These are phyloP conservation scores for Patagioenas fasciata DNA, from an alignment of 2,113 vertebrate genomes.

Conservation along the genomic window DNA sequence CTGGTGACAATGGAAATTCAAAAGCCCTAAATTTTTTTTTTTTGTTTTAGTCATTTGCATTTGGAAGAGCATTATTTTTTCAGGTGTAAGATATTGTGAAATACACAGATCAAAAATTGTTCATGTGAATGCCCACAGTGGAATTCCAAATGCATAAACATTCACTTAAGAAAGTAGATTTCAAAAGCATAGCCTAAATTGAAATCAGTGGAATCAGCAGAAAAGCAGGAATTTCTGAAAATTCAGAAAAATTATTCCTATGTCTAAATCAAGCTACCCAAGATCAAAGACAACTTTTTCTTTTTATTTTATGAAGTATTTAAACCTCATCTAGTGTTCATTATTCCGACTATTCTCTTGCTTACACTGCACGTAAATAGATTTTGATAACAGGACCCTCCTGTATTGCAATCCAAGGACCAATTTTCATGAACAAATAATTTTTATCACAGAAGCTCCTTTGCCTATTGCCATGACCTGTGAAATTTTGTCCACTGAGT, in stretches of 20 bases:
- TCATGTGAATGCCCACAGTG: background rate
- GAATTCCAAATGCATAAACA: background rate
- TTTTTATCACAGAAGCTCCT: background rate
- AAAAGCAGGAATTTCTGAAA: background rate
- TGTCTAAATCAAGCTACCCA: background rate
- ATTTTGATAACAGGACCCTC: background rate
- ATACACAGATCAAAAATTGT: rapidly evolving
- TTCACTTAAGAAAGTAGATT: background rate
- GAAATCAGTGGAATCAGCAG: background rate
- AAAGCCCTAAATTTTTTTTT: background rate
- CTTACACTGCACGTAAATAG: rapidly evolving
- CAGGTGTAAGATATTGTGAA: background rate
- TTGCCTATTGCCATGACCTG: background rate
- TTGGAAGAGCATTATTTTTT: background rate
- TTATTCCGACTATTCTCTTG: background rate
- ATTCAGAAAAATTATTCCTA: background rate
- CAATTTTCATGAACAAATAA: background rate
- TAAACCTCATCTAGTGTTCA: background rate
- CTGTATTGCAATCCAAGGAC: background rate
- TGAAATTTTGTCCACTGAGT: rapidly evolving
- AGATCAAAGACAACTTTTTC: background rate
- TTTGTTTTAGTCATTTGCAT: background rate
- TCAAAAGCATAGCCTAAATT: background rate
- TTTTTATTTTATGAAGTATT: background rate
- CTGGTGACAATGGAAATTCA: rapidly evolving